Conservation (phyloP, 2,113 vertebrate genomes). For the Suricata suricatta region DNA sequence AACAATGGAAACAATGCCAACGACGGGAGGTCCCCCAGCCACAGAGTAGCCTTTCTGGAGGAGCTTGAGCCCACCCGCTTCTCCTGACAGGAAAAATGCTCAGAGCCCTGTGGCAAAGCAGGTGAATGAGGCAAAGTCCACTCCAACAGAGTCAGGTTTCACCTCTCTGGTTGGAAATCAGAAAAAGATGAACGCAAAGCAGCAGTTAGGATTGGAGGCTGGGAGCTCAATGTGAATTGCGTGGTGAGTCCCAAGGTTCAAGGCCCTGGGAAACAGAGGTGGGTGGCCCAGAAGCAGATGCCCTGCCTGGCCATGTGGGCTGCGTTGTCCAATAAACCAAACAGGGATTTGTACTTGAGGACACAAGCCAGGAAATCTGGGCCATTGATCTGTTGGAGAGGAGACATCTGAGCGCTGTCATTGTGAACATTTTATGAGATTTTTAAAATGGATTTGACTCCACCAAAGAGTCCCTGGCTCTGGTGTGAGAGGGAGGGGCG, state of each 20-base stretch:
- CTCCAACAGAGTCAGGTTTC: neutral
- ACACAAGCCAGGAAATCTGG: neutral
- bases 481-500: neutral
- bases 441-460: neutral
- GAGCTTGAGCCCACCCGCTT: neutral
- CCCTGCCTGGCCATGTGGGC: neutral
- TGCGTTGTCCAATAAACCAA: neutral
- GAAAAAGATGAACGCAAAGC: neutral
- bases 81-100: neutral
- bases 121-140: neutral
- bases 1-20: neutral
- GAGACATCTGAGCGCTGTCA: neutral
- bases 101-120: neutral
- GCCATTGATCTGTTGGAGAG: neutral
- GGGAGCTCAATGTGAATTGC: neutral
- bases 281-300: neutral
- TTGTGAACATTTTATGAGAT: neutral
- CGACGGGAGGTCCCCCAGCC: neutral
- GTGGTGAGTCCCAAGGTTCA: neutral
- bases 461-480: neutral
- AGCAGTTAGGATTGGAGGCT: neutral
- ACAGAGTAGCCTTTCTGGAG: neutral
- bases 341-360: neutral
- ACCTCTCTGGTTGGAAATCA: neutral
- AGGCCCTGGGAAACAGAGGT: neutral